Evolutionary conservation across 2,797 vertebrate genomes (phyloP), one percentile per base, ranked within the genome.

Genomic region (Stomatorhinus walkeri): DNA sequence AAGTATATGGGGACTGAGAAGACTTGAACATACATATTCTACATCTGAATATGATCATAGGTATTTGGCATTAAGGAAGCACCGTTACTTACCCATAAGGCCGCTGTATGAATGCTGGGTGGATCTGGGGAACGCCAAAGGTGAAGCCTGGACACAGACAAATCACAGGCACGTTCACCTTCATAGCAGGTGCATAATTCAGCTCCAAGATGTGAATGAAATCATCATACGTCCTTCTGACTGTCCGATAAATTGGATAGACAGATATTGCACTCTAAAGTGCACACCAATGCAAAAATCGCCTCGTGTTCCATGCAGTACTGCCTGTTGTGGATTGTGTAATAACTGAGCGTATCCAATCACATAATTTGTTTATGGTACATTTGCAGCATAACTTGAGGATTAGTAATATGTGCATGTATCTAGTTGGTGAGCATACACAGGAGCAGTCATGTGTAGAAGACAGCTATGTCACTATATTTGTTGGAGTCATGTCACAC

Each of bases 51-150:
- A 51, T 36, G 40, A 87, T 56, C 54, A 24, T 43, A 68, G 85
- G 40, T 43, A 16, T 83, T 83, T 19, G 16, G 36, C 14, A 12
- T 59, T 54, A 89, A 92, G 72, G 81, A 91, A 85, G 87, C 83
- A 4, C 90, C 88, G 16, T 81, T 89, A 96, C 98, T 99, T 97
- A 99, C 98, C 98, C 98, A 92, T 99, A 99, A 94, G 98, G 98
- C 95, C 98, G 98, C 93, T 99, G 98, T 94, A 99, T 99, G 94
- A 99, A 99, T 64, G 98, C 98, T 85, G 98, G 98, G 94, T 99
- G 98, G 94, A 99, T 98, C 88, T 99, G 98, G 90, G 98, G 98
- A 92, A 99, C 97, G 76, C 98, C 98, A 94, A 99, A 99, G 90
- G 98, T 97, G 95, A 99, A 99, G 94, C 98, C 98, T 99, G 94